phyloP scores from a whole-genome alignment of 2,888 invertebrate genomes.

The Lasioglossum pauxillum region DNA sequence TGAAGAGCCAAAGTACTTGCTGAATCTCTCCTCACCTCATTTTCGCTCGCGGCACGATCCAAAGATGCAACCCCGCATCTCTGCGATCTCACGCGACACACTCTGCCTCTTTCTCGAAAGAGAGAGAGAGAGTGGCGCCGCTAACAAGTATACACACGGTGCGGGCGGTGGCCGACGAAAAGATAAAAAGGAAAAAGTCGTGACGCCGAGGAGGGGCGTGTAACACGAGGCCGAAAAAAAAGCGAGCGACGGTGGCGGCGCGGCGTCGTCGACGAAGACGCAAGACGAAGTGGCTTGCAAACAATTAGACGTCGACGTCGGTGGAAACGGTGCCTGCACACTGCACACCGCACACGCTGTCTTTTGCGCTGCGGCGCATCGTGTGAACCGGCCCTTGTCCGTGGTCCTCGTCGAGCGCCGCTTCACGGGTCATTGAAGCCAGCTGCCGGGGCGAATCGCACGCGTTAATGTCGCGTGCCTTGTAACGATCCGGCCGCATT shows the following conservation, averaged over 20 bases:
- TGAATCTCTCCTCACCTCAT: no score
- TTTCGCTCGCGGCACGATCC: not conserved
- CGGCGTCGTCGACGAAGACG: not conserved
- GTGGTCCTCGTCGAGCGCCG: not conserved
- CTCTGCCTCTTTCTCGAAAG: not conserved
- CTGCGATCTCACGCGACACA: not conserved
- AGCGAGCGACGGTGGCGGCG: not conserved
- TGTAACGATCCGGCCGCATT: slow-evolving; percentile 65
- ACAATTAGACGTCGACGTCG: slow-evolving; percentile 29
- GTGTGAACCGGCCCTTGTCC: slow-evolving; percentile 1
- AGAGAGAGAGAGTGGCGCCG: not conserved
- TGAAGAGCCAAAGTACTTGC: not conserved
- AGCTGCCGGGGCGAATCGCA: slow-evolving; percentile 62
- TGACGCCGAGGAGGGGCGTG: not conserved
- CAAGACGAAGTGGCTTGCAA: slow-evolving; percentile 18
- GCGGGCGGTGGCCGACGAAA: not conserved
- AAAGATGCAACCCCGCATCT: not conserved
- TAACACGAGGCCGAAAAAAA: not conserved
- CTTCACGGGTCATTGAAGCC: slow-evolving; percentile 61
- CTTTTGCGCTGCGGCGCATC: not conserved
- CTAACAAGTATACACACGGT: not conserved
- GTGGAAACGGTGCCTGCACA: not conserved
- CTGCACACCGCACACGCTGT: not conserved
- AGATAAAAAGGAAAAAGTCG: not conserved
- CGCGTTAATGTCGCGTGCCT: slow-evolving; percentile 64